Evolutionary conservation across 2,797 vertebrate genomes (phyloP).

Genomic region (Micropoecilia bifurca): DNA sequence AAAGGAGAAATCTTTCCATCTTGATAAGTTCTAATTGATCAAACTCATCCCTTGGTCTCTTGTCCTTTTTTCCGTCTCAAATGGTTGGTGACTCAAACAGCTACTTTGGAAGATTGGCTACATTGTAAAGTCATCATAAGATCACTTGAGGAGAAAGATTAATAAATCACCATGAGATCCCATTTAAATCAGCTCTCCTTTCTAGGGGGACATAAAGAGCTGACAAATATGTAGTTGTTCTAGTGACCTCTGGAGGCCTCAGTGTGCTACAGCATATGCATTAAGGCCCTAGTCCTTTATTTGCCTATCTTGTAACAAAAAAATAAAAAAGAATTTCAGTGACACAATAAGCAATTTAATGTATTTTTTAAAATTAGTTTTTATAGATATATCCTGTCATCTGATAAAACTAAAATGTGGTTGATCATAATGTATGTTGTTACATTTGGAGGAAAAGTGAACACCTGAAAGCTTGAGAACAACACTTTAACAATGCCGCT

Average conservation of each 20-base stretch:
- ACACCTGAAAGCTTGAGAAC: background rate
- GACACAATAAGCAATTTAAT: background rate
- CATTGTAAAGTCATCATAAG: background rate
- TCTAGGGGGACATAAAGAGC: background rate
- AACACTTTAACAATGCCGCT: background rate
- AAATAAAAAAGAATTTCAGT: background rate
- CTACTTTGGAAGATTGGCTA: background rate
- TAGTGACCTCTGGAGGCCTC: conserved; percentile 53
- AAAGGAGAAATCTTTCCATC: background rate
- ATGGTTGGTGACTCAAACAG: background rate
- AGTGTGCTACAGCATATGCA: conserved; percentile 8
- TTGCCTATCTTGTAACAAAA: background rate
- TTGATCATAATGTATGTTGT: too few relatives aligned
- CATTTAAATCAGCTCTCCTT: background rate
- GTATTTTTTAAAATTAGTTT: too few relatives aligned
- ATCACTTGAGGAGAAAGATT: background rate
- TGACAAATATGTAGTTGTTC: background rate
- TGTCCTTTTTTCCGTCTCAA: background rate
- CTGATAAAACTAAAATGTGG: too few relatives aligned
- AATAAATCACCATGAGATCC: background rate
- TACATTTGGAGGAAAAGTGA: too few relatives aligned
- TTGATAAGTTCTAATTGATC: background rate
- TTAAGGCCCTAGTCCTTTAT: background rate
- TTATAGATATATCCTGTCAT: too few relatives aligned
- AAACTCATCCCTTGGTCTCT: background rate